These are phyloP conservation scores for Anseranas semipalmata DNA, from an alignment of 2,113 vertebrate genomes.

Conservation along the genomic window DNA sequence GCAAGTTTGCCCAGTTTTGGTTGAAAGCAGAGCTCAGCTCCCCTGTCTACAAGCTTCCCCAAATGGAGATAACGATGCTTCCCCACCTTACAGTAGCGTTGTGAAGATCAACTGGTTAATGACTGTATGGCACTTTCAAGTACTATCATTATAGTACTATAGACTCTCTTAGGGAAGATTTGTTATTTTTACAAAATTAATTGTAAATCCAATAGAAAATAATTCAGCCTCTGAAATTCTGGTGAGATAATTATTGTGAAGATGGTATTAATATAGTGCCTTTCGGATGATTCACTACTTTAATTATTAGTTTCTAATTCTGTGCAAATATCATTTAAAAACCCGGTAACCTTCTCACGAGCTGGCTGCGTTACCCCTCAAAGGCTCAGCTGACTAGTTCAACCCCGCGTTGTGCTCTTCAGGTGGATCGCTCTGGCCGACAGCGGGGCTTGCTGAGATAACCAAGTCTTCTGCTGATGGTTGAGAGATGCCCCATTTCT, in stretches of 20 bases:
- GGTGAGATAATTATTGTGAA: slow-evolving; percentile 71
- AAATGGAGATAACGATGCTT: not conserved
- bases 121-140: slow-evolving; percentile 19
- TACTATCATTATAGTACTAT: slow-evolving; percentile 6
- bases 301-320: slow-evolving; percentile 68
- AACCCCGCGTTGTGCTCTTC: not conserved
- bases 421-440: not conserved
- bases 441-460: not conserved
- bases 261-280: slow-evolving; percentile 38
- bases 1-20: not conserved
- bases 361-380: not conserved
- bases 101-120: slow-evolving; percentile 31
- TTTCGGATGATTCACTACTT: slow-evolving; percentile 57
- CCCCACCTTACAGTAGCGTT: not conserved
- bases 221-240: slow-evolving; percentile 64
- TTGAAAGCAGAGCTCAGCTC: not conserved
- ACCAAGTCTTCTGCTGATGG: not conserved
- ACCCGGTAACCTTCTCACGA: not conserved
- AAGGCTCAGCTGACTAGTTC: not conserved
- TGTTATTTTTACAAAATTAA: slow-evolving; percentile 71
- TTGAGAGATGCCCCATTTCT: not conserved
- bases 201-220: slow-evolving; percentile 72
- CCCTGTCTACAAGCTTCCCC: not conserved
- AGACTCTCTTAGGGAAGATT: slow-evolving; percentile 56
- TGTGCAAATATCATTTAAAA: slow-evolving; percentile 40